phyloP scores from a whole-genome alignment of 2,113 vertebrate genomes.

The Menura novaehollandiae region DNA sequence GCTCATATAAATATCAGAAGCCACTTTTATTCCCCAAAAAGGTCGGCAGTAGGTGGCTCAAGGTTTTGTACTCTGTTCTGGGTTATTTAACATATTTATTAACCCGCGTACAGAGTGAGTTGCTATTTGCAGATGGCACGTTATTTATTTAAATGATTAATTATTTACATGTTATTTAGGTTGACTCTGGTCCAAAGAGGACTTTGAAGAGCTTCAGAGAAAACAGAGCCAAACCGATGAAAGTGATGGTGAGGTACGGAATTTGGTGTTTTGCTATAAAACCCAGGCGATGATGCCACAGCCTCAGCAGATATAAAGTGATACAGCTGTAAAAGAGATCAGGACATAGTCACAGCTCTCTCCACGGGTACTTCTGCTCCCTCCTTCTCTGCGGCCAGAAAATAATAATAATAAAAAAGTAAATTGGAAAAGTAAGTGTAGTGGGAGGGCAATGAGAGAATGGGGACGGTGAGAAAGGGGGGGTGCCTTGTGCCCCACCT shows the following conservation, averaged over 20 bases:
- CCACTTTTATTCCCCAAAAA: not conserved
- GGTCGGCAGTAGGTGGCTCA: not conserved
- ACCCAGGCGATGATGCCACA: not conserved
- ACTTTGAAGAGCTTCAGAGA: not conserved
- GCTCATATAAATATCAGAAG: not conserved
- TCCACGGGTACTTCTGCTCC: not conserved
- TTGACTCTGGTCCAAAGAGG: constrained; percentile 31
- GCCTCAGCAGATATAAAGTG: not conserved
- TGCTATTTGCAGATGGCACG: not conserved
- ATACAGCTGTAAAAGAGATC: not conserved
- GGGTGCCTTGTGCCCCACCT: not conserved
- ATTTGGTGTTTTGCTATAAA: not conserved
- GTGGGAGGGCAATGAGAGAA: not conserved
- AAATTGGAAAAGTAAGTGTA: not conserved
- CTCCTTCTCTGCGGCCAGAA: not conserved
- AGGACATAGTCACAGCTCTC: not conserved
- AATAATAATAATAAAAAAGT: not conserved
- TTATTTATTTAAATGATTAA: constrained; percentile 65
- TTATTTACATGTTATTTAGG: constrained; percentile 54
- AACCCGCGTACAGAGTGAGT: not conserved
- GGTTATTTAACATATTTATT: constrained; percentile 40
- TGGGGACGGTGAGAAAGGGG: not conserved
- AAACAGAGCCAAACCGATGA: not conserved
- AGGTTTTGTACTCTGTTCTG: not conserved
- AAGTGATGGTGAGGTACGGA: not conserved